phyloP scores from a whole-genome alignment of 2,113 vertebrate genomes.

The Melospiza georgiana region DNA sequence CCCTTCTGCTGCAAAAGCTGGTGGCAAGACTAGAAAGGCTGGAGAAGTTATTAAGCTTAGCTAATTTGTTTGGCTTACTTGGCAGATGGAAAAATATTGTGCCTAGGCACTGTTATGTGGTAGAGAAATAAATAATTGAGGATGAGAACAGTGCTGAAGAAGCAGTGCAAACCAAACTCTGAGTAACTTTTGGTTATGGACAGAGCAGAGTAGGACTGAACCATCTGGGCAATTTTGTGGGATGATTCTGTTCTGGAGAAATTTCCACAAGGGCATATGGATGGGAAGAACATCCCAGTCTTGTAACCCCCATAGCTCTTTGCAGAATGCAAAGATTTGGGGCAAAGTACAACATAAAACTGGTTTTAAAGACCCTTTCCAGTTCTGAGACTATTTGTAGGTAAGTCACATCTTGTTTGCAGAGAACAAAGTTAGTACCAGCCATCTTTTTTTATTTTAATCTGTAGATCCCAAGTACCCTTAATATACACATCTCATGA shows the following conservation, averaged over 20 bases:
- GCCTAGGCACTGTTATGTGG: not conserved
- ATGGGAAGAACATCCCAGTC: not conserved
- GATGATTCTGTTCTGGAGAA: not conserved
- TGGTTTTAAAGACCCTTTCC: not conserved
- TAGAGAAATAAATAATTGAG: not conserved
- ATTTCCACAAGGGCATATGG: not conserved
- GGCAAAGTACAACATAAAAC: not conserved
- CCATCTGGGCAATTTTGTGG: not conserved
- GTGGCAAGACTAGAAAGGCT: not conserved
- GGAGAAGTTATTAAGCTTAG: not conserved
- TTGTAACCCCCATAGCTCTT: not conserved
- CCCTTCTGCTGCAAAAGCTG: conserved; percentile 6
- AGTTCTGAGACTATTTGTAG: not conserved
- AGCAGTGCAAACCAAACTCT: not conserved
- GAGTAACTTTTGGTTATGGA: not conserved
- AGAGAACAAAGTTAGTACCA: not conserved
- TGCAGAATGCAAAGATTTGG: not conserved
- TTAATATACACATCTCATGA: not conserved
- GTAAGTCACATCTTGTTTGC: not conserved
- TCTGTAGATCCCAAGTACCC: not conserved
- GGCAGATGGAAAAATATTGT: not conserved
- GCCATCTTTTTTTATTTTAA: not conserved
- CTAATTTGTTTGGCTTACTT: not conserved
- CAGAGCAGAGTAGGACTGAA: not conserved
- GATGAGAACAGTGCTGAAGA: not conserved